These are phyloP conservation scores for Pyrgus malvae DNA, from an alignment of 2,888 invertebrate genomes.

Conservation along the genomic window DNA sequence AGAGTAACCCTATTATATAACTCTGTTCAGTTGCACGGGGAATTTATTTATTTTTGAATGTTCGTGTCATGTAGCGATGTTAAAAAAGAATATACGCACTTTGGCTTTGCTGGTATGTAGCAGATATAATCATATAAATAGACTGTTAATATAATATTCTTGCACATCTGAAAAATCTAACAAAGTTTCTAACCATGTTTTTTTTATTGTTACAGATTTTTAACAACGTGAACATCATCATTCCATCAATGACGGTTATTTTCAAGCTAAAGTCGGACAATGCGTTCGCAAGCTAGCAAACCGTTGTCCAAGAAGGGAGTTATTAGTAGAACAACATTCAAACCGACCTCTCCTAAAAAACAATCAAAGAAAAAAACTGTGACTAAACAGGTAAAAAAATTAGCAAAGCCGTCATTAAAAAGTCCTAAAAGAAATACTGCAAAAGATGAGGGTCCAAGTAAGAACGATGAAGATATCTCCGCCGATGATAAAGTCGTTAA, in stretches of 20 bases:
- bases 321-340: constrained; percentile 62
- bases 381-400: constrained; percentile 59
- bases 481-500: constrained; percentile 49
- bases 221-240: constrained; percentile 46
- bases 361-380: constrained; percentile 58
- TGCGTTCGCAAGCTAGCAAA: constrained; percentile 75
- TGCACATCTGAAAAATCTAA: no score
- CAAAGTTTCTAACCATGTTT: background rate
- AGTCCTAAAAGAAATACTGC: constrained; percentile 53
- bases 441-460: constrained; percentile 52
- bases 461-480: constrained; percentile 48
- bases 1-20: no score
- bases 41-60: no score
- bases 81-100: no score
- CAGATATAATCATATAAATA: no score
- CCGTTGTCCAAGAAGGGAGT: constrained; percentile 67
- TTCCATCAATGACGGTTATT: constrained; percentile 62
- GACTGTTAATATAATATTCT: no score
- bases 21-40: no score
- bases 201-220: constrained; percentile 71
- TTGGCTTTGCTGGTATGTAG: no score
- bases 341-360: constrained; percentile 50
- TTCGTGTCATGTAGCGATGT: no score
- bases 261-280: constrained; percentile 63
- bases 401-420: constrained; percentile 57